Conservation (phyloP, 2,888 invertebrate species). For the Lissocephala sabroskyi region DNA sequence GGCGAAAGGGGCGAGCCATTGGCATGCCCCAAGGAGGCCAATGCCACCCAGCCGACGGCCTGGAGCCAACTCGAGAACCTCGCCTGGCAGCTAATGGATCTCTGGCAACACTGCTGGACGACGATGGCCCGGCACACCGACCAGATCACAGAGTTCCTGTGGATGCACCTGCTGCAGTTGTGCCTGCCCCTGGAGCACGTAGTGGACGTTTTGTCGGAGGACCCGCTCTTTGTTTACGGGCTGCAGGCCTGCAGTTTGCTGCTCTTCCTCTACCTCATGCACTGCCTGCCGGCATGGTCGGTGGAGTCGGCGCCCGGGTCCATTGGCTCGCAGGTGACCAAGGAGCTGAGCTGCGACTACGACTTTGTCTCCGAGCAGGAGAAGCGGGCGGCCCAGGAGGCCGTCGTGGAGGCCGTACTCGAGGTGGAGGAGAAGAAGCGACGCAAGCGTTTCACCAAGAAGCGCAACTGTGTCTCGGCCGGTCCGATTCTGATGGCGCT, state of each 20-base stretch:
- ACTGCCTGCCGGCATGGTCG: slow-evolving; percentile 28
- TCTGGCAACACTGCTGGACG: slow-evolving; percentile 17
- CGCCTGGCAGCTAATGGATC: slow-evolving; percentile 9
- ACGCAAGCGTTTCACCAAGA: slow-evolving; percentile 61
- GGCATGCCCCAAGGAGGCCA: slow-evolving; percentile 42
- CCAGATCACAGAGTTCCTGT: slow-evolving; percentile 23
- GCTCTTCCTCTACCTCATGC: slow-evolving; percentile 60
- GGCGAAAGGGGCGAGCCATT: slow-evolving; percentile 4
- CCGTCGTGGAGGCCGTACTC: slow-evolving; percentile 49
- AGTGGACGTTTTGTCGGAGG: slow-evolving; percentile 35
- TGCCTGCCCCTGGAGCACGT: slow-evolving; percentile 14
- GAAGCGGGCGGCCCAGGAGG: slow-evolving; percentile 49
- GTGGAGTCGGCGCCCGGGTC: slow-evolving; percentile 6
- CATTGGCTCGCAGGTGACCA: slow-evolving; percentile 21
- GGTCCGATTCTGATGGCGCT: slow-evolving; percentile 67
- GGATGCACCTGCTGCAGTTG: slow-evolving; percentile 15
- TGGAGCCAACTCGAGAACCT: slow-evolving; percentile 7
- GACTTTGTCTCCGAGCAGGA: slow-evolving; percentile 60
- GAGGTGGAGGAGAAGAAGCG: slow-evolving; percentile 67
- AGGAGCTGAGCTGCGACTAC: slow-evolving; percentile 54
- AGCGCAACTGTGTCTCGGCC: slow-evolving; percentile 69
- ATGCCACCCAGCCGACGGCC: slow-evolving; percentile 25
- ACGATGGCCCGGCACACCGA: slow-evolving; percentile 19
- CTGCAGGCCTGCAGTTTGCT: slow-evolving; percentile 48
- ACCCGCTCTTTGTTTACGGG: slow-evolving; percentile 55